These are phyloP conservation scores for Phymanthus crucifer DNA, from an alignment of 92 coral and sea anemone genomes.

Conservation along the genomic window DNA sequence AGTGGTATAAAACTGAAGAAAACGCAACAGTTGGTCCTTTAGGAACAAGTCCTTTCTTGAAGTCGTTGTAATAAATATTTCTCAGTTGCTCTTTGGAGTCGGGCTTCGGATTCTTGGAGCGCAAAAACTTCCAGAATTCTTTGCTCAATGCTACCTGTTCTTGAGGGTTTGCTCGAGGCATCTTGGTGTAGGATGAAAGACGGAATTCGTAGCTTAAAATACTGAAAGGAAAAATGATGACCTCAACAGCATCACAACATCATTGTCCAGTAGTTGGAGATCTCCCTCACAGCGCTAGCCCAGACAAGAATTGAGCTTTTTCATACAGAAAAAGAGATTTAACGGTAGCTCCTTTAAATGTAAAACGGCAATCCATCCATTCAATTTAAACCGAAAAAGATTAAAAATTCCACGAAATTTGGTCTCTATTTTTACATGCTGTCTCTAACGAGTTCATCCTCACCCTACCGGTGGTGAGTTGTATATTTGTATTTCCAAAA, in stretches of 20 bases:
- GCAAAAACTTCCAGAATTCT: slow-evolving; percentile 65
- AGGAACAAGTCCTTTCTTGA: slow-evolving; percentile 35
- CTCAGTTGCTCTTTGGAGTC: slow-evolving; percentile 63
- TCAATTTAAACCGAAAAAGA: neutral
- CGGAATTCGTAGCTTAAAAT: neutral
- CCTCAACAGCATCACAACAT: neutral
- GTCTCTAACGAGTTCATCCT: too few species aligned
- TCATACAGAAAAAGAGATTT: neutral
- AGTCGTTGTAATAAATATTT: slow-evolving; percentile 47
- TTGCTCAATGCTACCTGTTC: slow-evolving; percentile 33
- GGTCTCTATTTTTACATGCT: too few species aligned
- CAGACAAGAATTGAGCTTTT: neutral
- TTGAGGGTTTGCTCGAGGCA: slow-evolving; percentile 42
- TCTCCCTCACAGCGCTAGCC: too few species aligned
- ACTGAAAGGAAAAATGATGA: neutral
- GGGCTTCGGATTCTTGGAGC: slow-evolving; percentile 52
- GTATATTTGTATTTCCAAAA: neutral
- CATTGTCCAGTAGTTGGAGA: too few species aligned
- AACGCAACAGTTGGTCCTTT: slow-evolving; percentile 36
- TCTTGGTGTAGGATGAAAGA: neutral
- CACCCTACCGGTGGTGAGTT: neutral
- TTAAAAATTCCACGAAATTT: too few species aligned
- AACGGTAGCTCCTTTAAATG: neutral
- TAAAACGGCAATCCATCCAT: neutral
- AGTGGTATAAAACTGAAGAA: slow-evolving; percentile 50